Evolutionary conservation across 2,797 vertebrate genomes (phyloP).

Genomic region (Sebastes kiyomatsui): DNA sequence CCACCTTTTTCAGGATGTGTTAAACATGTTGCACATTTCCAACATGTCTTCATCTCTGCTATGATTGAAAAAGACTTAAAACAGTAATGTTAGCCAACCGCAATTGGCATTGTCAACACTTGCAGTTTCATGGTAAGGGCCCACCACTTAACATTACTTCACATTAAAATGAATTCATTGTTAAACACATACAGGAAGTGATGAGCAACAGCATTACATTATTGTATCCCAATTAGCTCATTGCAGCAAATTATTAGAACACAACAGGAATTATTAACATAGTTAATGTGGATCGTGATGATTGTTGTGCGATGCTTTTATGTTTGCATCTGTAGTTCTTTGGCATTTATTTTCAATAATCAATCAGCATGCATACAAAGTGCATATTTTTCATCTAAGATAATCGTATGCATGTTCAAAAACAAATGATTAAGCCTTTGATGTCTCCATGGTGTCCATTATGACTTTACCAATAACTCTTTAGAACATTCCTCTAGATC

Average conservation of each 20-base stretch:
- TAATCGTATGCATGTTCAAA: not conserved
- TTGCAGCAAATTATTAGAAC: not conserved
- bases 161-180: not conserved
- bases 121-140: not conserved
- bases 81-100: not conserved
- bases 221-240: not conserved
- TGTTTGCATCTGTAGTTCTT: not conserved
- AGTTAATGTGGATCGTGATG: not conserved
- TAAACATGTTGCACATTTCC: not conserved
- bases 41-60: not conserved
- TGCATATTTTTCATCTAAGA: not conserved
- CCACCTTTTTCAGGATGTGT: not conserved
- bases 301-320: not conserved
- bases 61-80: too few relatives aligned
- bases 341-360: not conserved
- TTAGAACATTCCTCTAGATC: constrained; percentile 24
- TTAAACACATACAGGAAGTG: not conserved
- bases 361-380: not conserved
- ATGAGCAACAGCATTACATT: not conserved
- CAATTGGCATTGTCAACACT: not conserved
- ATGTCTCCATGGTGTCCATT: constrained; percentile 12
- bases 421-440: constrained; percentile 4
- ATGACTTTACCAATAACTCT: constrained; percentile 24
- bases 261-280: not conserved
- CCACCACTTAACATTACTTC: not conserved